Evolutionary conservation across 2,113 vertebrate genomes (phyloP), one percentile per base, ranked within the genome.

Genomic region (Epinephelus cyanopodus): DNA sequence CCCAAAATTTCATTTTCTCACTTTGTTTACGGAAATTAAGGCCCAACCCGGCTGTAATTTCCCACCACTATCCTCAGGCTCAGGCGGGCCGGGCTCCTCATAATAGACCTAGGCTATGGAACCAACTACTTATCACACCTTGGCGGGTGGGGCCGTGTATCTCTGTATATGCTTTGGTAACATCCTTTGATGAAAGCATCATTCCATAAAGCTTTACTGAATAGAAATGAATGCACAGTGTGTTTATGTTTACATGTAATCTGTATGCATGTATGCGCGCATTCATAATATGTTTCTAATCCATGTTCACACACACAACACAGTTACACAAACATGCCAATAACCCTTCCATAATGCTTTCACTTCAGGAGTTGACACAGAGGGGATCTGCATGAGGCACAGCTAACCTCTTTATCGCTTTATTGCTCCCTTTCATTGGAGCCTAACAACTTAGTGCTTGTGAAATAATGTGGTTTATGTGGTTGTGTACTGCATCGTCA

Each of bases 381-480:
- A 75, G 54, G 45, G 53, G 64, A 79, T 60, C 78, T 83, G 77
- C 80, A 54, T 42, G 21, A 52, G 61, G 48, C 67, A 69, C 52
- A 39, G 39, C 54, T 53, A 50, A 69, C 78, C 48, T 82, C 42
- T 63, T 29, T 61, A 23, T 79, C 15, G 5, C 33, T 21, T 58
- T 53, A 53, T 65, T 19, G 14, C 58, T 72, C 63, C 54, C 37
- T 52, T 57, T 63, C 29, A 53, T 19, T 79, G 25, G 53, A 53
- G 66, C 83, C 69, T 58, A 64, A 86, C 47, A 68, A 60, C 33
- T 61, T 15, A 58, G 48, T 33, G 29, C 39, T 74, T 61, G 33
- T 63, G 50, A 66, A 79, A 57, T 52, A 33, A 65, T 81, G 69
- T 15, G 42, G 86, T 80, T 83, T 71, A 79, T 76, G 84, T 71